Percentiles rank a stretch among this genome's conserved stretches.
Evolutionary conservation across 2,888 invertebrate genomes (phyloP).

Genomic region (Drosophila maculinotata): DNA sequence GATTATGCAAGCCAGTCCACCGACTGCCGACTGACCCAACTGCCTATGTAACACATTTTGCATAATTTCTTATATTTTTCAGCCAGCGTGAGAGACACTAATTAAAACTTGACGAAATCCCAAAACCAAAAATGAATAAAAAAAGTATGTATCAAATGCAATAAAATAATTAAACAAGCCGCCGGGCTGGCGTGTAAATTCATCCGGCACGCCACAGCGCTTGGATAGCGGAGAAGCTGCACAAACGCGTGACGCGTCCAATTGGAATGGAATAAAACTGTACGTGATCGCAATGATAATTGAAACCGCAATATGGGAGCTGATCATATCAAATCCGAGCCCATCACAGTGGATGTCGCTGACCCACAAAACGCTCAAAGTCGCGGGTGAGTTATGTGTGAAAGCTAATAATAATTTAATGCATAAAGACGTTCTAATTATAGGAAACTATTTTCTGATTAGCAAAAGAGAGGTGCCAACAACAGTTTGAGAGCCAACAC

Average conservation of each 20-base stretch:
- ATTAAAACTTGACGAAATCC: constrained; percentile 68
- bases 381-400: constrained; percentile 42
- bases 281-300: constrained; percentile 63
- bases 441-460: constrained; percentile 11
- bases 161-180: constrained; percentile 73
- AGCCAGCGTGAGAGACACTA: constrained; percentile 62
- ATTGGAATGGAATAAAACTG: constrained; percentile 37
- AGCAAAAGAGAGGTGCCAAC: constrained; percentile 6
- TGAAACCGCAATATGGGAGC: constrained; percentile 45
- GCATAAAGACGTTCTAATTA: constrained; percentile 62
- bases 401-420: constrained; percentile 48
- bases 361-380: constrained; percentile 39
- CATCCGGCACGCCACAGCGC: constrained; percentile 44
- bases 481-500: constrained; percentile 15
- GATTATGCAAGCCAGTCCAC: constrained; percentile 62
- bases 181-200: constrained; percentile 59
- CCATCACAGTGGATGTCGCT: constrained; percentile 3
- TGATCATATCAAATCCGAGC: constrained; percentile 37
- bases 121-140: constrained; percentile 23
- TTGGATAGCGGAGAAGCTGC: constrained; percentile 29
- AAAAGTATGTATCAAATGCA: constrained; percentile 50
- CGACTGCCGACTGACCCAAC: constrained; percentile 49
- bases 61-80: constrained; percentile 62
- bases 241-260: constrained; percentile 40
- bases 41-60: constrained; percentile 76